Evolutionary conservation across 2,888 invertebrate genomes (phyloP), one percentile per base, ranked within the genome.

Genomic region (Polymixis lichenea): DNA sequence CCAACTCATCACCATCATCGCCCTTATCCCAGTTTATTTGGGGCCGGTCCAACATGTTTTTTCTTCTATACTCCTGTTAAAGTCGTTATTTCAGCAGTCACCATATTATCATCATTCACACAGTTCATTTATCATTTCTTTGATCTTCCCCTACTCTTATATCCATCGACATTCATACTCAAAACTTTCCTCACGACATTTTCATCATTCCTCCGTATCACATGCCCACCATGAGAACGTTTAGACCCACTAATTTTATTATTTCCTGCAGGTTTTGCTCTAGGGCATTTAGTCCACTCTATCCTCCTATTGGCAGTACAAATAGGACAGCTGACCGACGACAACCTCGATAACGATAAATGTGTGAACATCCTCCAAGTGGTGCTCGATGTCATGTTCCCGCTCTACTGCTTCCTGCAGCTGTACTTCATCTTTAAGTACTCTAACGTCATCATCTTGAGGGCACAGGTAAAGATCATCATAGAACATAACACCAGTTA

Each of bases 341-440:
- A 96, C 0, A 92, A 96, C 22, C 95, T 97, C 2, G 85, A 92
- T 72, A 97, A 97, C 82, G 95, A 97, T 70, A 94, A 97, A 72
- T 98, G 98, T 92, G 97, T 97, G 68, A 97, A 97, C 77, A 91
- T 97, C 49, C 90, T 97, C 1, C 97, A 97, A 85, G 95, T 98
- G 4, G 94, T 97, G 7, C 94, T 98, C 53, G 98, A 98, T 83
- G 92, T 98, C n/a, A 91, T 98, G 71, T 97, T 98, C 88, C 98
- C 98, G 0, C 89, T 97, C 32, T 98, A 98, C 93, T 98, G 98
- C 58, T 98, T 98, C 91, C 93, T 98, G 65, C 97, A 98, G 88
- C 96, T 98, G 2, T 98, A 98, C 93, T 98, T 98, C 91, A 97
- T 98, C 84, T 98, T 98, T 92, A 98, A 98, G 92, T 98, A 98